Evolutionary conservation across 1,140 invertebrate species (phyloP).

Genomic region (Drosophila varians): DNA sequence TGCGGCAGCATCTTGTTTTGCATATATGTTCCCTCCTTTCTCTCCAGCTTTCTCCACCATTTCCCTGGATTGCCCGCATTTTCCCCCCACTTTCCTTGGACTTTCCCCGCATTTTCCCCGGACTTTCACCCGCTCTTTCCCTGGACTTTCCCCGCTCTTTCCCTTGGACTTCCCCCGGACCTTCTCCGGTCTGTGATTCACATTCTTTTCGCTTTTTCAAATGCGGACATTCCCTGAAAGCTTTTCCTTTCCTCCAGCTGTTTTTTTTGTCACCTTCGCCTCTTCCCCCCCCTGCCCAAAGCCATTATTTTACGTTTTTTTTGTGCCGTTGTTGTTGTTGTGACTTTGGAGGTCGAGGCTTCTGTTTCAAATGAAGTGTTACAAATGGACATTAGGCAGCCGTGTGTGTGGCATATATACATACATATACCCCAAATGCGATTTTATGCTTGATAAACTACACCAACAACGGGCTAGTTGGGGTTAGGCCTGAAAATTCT

Average conservation of each 20-base stretch:
- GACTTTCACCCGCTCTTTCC: neutral
- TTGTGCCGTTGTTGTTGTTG: conserved; percentile 30
- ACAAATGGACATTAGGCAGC: conserved; percentile 74
- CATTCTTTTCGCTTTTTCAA: conserved; percentile 14
- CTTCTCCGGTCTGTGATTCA: conserved; percentile 6
- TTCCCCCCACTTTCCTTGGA: neutral
- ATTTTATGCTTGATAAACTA: conserved; percentile 81
- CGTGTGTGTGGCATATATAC: conserved; percentile 3
- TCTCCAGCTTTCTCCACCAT: neutral
- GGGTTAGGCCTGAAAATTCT: conserved; percentile 51
- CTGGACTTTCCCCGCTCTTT: neutral
- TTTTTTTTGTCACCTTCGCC: conserved; percentile 5
- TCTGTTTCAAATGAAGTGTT: conserved; percentile 80
- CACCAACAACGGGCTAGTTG: conserved; percentile 59
- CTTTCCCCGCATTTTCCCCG: neutral
- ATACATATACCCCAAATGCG: conserved; percentile 63
- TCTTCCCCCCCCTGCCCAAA: neutral
- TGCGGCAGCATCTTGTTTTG: conserved; percentile 29
- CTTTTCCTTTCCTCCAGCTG: conserved; percentile 16
- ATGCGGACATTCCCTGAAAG: conserved; percentile 18
- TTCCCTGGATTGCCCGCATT: neutral
- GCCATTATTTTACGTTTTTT: neutral
- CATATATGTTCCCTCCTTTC: conserved; percentile 29
- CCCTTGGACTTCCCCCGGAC: neutral
- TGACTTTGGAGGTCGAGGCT: conserved; percentile 64